Evolutionary conservation across 2,113 vertebrate genomes (phyloP), one percentile per base, ranked within the genome.

Genomic region (Bostrychus sinensis): DNA sequence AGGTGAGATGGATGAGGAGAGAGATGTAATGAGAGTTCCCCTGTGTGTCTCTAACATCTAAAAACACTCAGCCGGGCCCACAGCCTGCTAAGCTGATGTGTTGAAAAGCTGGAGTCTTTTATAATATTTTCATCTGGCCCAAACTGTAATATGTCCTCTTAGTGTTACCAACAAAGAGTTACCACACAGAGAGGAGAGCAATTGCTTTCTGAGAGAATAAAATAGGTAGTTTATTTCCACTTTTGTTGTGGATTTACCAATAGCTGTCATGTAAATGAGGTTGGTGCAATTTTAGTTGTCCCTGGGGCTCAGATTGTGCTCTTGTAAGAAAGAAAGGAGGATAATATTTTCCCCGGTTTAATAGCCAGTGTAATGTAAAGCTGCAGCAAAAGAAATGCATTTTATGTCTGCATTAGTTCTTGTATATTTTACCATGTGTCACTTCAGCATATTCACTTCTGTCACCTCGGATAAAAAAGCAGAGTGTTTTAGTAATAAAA

Each of bases 251-350:
- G 73, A 83, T 88, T 82, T 85, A 78, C 82, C 69, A 75, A 85
- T 83, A 78, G 56, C 48, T 66, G 71, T 80, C 78, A 85, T 87
- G 72, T 82, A 88, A 86, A 88, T 86, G 74, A 83, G 84, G 58
- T 34, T 71, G 78, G 72, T 80, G 77, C 84, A 89, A 86, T 89
- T 85, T 84, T 75, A 81, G 56, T 75, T 61, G 72, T 87, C 84
- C 84, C 87, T 62, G 62, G 58, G 86, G 84, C 82, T 70, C 48
- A 66, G 82, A 85, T 85, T 85, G 74, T 68, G 78, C 75, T 76
- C 9, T 80, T 30, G 57, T 65, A 62, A 76, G 53, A 70, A 75
- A 75, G 70, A 82, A 70, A 73, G 62, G 70, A 59, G 56, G 61
- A 83, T 83, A 80, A 80, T 70, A 72, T 78, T 80, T 66, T 64